These are phyloP conservation scores for Scaptomyza polygonia DNA, from an alignment of 2,888 invertebrate species.

Conservation along the genomic window DNA sequence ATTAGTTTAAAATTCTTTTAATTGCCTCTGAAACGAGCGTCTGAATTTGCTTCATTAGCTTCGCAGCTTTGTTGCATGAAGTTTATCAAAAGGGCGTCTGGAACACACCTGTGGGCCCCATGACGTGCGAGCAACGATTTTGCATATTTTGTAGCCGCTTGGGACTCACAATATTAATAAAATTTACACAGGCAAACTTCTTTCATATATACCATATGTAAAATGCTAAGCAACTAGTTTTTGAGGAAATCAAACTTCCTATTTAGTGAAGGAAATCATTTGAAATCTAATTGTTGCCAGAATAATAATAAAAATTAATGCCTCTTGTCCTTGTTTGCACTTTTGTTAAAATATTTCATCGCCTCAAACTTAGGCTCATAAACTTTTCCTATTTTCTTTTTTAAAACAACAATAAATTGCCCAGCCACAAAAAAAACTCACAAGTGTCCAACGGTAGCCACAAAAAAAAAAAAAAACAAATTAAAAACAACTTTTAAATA, in stretches of 20 bases:
- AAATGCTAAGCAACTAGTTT: background rate
- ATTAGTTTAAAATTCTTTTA: conserved; percentile 63
- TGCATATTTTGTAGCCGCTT: conserved; percentile 36
- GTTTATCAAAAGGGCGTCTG: conserved; percentile 48
- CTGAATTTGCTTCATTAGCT: conserved; percentile 36
- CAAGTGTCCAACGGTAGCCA: conserved; percentile 21
- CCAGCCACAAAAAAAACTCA: conserved; percentile 21
- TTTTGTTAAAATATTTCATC: conserved; percentile 71
- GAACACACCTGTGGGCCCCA: conserved; percentile 36
- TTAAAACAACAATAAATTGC: conserved; percentile 39
- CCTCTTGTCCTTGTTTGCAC: conserved; percentile 35
- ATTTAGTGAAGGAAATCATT: too few species aligned
- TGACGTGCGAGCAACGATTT: conserved; percentile 47
- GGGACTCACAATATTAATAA: background rate
- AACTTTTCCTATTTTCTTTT: conserved; percentile 70
- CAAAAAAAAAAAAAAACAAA: conserved; percentile 16
- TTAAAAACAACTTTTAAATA: conserved; percentile 68
- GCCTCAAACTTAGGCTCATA: conserved; percentile 27
- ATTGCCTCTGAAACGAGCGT: conserved; percentile 41
- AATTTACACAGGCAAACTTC: background rate
- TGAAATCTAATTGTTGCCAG: conserved; percentile 22
- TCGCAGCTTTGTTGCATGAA: conserved; percentile 2
- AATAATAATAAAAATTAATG: conserved; percentile 34
- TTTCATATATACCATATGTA: background rate
- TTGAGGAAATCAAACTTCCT: background rate